A percentile compares a stretch with the other conserved stretches of the same genome.
Conservation (phyloP, 2,797 vertebrate genomes). For the Gila robusta region DNA sequence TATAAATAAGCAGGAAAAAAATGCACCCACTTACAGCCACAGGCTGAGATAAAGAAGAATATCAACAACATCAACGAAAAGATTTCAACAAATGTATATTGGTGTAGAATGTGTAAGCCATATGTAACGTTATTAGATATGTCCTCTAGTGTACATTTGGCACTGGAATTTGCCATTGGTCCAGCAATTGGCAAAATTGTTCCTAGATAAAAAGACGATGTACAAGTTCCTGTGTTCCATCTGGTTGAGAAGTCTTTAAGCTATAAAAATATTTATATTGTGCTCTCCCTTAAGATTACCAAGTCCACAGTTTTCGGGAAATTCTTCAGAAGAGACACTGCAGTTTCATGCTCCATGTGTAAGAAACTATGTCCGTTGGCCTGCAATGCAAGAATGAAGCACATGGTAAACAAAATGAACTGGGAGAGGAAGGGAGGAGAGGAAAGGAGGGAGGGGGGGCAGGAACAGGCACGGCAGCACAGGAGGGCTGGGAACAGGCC, state of each 20-base stretch:
- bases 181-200: constrained; percentile 99
- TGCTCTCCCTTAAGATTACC: constrained; percentile 98
- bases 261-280: constrained; percentile 83
- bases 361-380: constrained; percentile 99
- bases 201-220: constrained; percentile 85
- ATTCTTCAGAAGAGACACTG: constrained; percentile 99
- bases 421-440: constrained; percentile 34
- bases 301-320: constrained; percentile 99
- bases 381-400: constrained; percentile 83
- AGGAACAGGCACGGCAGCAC: constrained; percentile 42
- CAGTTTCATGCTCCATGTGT: constrained; percentile 98
- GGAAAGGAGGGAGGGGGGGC: constrained; percentile 19
- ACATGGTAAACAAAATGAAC: constrained; percentile 63
- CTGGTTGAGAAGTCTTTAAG: constrained; percentile 58
- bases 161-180: constrained; percentile 99
- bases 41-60: constrained; percentile 86
- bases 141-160: constrained; percentile 95
- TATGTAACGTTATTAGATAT: constrained; percentile 84
- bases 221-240: constrained; percentile 71
- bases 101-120: constrained; percentile 62
- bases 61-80: constrained; percentile 80
- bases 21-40: constrained; percentile 87
- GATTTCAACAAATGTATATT: constrained; percentile 75
- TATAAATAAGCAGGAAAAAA: constrained; percentile 66
- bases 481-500: constrained; percentile 75